Base-by-base conservation (phyloP, 2,888 invertebrate genomes). In the Andrena bucephala region DNA sequence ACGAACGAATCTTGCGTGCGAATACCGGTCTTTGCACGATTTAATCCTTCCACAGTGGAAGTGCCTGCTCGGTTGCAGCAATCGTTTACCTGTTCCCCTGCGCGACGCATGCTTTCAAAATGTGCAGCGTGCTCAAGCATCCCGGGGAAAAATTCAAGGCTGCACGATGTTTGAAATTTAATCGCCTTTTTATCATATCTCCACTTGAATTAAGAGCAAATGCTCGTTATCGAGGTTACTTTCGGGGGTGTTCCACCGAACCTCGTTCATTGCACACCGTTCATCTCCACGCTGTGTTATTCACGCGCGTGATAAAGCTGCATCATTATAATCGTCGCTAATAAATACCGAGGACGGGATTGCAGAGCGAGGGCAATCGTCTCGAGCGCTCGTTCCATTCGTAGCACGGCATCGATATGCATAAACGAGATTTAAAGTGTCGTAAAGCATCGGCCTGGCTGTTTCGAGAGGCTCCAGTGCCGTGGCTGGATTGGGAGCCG, bases 401-500 rank as follows among this genome's bases (percentile, higher is more conserved):
- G n/a, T 7, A 5, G 20, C 20, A 31, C 33, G 52, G 67, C 60
- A 6, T 52, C 33, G 24, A 62, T 29, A 24, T 62, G 76, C 62
- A 71, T 67, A 67, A 77, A 67, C 33, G 52, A 71, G 78, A 81
- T 72, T 81, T 71, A 71, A 54, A 36, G 13, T 59, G 48, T 50
- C 74, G 74, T 74, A 74, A 78, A 67, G n/a, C 62, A 78, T 78
- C 67, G 66, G 33, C 48, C 74, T 24, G 42, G 5, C 77, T 16
- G 31, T 68, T 74, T 27, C 67, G 62, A 67, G 62, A 62, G 31
- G 33, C 62, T 60, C 16, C 48, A 48, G 33, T 36, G 54, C 31
- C 59, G 10, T 3, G 59, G 33, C 71, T 48, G 52, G 27, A 4
- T 13, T 29, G 73, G 10, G 10, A 60, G 36, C 60, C 57, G 20